Evolutionary conservation across 2,113 vertebrate genomes (phyloP).

Genomic region (Collichthys lucidus): DNA sequence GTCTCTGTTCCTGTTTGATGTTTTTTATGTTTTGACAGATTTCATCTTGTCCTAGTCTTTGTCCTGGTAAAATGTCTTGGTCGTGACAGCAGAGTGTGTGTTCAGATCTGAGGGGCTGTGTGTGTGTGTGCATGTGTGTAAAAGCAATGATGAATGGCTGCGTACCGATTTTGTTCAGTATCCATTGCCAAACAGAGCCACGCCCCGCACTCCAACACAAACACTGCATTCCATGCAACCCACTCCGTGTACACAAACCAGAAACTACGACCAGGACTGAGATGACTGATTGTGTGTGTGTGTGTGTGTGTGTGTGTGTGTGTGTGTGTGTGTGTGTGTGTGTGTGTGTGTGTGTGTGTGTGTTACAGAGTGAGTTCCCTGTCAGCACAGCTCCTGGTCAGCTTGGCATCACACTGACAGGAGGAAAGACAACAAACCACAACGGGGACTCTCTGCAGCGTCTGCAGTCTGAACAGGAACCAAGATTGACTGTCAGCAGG

Average conservation of each 20-base stretch:
- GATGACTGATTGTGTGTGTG: not conserved
- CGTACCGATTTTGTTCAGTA: slow-evolving; percentile 42
- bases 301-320: too few species aligned
- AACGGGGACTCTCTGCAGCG: slow-evolving; percentile 38
- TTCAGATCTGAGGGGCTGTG: slow-evolving; percentile 5
- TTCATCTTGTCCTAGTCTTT: slow-evolving; percentile 41
- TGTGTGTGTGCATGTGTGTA: not conserved
- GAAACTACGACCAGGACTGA: not conserved
- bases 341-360: not conserved
- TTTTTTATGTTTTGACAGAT: slow-evolving; percentile 34
- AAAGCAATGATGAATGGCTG: slow-evolving; percentile 37
- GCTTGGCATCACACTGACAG: slow-evolving; percentile 30
- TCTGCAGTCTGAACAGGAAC: slow-evolving; percentile 54
- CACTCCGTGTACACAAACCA: not conserved
- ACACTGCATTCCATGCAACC: slow-evolving; percentile 58
- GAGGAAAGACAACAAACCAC: slow-evolving; percentile 33
- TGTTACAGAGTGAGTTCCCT: slow-evolving; percentile 24
- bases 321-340: too few species aligned
- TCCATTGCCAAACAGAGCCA: slow-evolving; percentile 35
- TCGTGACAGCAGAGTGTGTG: slow-evolving; percentile 25
- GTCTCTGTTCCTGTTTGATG: slow-evolving; percentile 29
- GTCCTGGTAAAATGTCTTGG: not conserved
- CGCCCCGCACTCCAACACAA: slow-evolving; percentile 61
- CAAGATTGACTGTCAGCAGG: slow-evolving; percentile 42
- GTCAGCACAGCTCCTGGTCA: slow-evolving; percentile 38